These are phyloP conservation scores for Osmerus mordax DNA, from an alignment of 2,113 vertebrate species.

Conservation along the genomic window DNA sequence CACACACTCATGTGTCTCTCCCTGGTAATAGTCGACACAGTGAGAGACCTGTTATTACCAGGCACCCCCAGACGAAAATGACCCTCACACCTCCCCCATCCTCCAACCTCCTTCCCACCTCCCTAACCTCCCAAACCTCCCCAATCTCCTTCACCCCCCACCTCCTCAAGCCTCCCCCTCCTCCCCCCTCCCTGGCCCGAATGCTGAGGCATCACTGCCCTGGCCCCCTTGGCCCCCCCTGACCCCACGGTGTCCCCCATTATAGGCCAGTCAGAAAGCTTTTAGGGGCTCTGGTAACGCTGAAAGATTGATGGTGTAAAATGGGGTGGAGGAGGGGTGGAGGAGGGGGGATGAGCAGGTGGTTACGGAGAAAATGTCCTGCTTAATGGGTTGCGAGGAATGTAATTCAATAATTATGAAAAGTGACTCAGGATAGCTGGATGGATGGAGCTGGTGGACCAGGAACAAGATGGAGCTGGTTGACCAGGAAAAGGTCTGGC, in stretches of 20 bases:
- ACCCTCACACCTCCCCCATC: constrained; percentile 25
- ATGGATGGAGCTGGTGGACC: constrained; percentile 41
- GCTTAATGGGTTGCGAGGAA: constrained; percentile 75
- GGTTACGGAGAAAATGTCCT: constrained; percentile 79
- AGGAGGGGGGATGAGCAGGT: constrained; percentile 70
- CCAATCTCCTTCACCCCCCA: background rate
- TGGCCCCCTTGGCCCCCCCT: constrained; percentile 66
- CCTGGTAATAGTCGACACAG: constrained; percentile 51
- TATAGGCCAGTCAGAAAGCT: constrained; percentile 81
- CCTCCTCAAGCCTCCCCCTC: constrained; percentile 51
- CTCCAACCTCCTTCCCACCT: too few species aligned
- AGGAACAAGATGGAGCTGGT: background rate
- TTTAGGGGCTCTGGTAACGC: constrained; percentile 76
- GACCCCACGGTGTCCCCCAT: constrained; percentile 76
- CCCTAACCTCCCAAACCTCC: too few species aligned
- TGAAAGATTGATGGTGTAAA: constrained; percentile 81
- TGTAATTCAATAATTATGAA: constrained; percentile 83
- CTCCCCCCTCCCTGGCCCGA: constrained; percentile 52
- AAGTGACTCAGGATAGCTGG: constrained; percentile 71
- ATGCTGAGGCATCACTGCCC: constrained; percentile 68
- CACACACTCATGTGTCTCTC: constrained; percentile 10
- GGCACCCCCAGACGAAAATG: constrained; percentile 37
- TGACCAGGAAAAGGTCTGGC: background rate
- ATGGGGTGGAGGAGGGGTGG: constrained; percentile 54
- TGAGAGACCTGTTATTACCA: constrained; percentile 46